A percentile compares a stretch with the other conserved stretches of the same genome.
Evolutionary conservation across 2,888 invertebrate species (phyloP).

Genomic region (Marasmarcha lunaedactyla): DNA sequence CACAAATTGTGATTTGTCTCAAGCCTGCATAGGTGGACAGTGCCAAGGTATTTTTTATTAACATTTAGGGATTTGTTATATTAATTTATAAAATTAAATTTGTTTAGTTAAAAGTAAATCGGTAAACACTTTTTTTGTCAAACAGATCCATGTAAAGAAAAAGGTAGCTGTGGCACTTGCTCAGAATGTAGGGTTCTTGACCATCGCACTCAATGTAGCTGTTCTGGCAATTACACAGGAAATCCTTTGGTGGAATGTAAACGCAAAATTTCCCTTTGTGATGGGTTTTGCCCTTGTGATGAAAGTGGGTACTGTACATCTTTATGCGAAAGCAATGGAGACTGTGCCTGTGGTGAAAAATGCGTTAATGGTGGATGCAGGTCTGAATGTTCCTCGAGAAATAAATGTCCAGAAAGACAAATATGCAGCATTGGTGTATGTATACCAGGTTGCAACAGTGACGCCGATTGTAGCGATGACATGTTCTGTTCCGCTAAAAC

Average conservation of each 20-base stretch:
- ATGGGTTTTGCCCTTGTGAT: slow-evolving; percentile 83
- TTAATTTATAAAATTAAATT: not conserved
- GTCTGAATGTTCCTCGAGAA: slow-evolving; percentile 75
- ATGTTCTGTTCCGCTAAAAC: slow-evolving; percentile 77
- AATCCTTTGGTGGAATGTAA: slow-evolving; percentile 85
- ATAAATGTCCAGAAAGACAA: slow-evolving; percentile 81
- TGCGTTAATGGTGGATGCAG: slow-evolving; percentile 82
- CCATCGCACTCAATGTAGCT: slow-evolving; percentile 89
- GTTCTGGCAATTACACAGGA: slow-evolving; percentile 83
- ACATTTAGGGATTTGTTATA: too few relatives aligned
- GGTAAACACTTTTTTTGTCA: slow-evolving; percentile 15
- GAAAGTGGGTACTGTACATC: slow-evolving; percentile 83
- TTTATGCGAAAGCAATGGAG: slow-evolving; percentile 73
- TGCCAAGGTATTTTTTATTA: slow-evolving; percentile 82
- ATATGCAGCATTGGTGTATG: slow-evolving; percentile 80
- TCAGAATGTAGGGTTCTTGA: slow-evolving; percentile 85
- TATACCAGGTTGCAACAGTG: slow-evolving; percentile 82
- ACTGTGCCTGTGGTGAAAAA: slow-evolving; percentile 86
- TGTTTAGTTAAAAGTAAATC: not conserved
- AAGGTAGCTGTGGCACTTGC: slow-evolving; percentile 83
- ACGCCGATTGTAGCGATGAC: slow-evolving; percentile 82
- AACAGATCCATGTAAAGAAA: slow-evolving; percentile 82
- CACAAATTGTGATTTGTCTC: slow-evolving; percentile 77
- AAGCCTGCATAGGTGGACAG: slow-evolving; percentile 86
- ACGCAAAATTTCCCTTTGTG: slow-evolving; percentile 78